These are phyloP conservation scores for Pectinophora gossypiella DNA, from an alignment of 1,140 invertebrate species.

Conservation along the genomic window DNA sequence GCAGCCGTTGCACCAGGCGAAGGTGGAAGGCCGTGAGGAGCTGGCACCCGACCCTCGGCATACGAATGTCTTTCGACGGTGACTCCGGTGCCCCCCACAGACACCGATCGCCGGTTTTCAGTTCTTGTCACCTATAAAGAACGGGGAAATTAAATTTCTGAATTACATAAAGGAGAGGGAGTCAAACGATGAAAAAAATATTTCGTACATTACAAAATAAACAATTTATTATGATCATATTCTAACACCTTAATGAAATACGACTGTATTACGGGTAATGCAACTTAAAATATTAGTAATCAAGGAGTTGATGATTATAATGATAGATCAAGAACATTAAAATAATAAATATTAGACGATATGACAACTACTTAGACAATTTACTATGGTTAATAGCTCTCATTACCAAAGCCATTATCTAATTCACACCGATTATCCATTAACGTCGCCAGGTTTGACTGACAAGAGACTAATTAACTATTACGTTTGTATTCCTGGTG, in stretches of 20 bases:
- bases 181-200: no score
- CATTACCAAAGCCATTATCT: neutral
- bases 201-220: no score
- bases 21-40: constrained; percentile 62
- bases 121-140: constrained; percentile 56
- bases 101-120: constrained; percentile 61
- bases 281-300: no score
- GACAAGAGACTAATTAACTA: neutral
- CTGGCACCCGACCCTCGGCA: constrained; percentile 46
- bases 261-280: no score
- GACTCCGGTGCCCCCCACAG: constrained; percentile 38
- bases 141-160: no score
- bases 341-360: no score
- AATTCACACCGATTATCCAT: neutral
- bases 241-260: no score
- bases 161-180: constrained; percentile 2
- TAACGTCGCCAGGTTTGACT: neutral
- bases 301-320: no score
- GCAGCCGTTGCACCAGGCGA: constrained; percentile 65
- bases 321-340: no score
- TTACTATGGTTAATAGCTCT: neutral
- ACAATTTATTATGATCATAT: no score
- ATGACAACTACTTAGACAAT: neutral
- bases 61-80: constrained; percentile 44
- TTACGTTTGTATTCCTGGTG: neutral